Base-by-base conservation (phyloP, 2,888 invertebrate genomes). In the Diloba caeruleocephala region DNA sequence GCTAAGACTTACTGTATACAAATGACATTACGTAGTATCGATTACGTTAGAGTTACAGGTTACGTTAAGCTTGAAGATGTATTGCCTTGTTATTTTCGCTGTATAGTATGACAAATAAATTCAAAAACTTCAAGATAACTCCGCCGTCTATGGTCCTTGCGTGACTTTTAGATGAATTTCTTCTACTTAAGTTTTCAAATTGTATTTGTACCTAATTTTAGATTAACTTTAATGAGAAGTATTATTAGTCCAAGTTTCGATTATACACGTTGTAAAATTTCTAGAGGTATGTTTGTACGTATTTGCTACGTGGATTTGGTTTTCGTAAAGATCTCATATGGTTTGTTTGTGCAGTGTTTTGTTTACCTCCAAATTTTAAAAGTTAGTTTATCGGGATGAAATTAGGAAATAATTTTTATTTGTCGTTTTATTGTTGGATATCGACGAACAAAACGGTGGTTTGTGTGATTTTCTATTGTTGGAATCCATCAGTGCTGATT, bases 301-400 rank as follows among this genome's bases (percentile, higher is more conserved):
- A 87, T 83, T 86, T 78, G 85, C 81, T 81, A 80, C 79, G 89
- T 87, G 87, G 85, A 88, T 91, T 93, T 92, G 92, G 93, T 93
- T 93, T 93, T 93, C 93, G 90, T 91, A 86, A 92, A 92, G 93
- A 93, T 93, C 93, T 93, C 93, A 93, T 92, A 92, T 74, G 88
- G 88, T 89, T 92, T 91, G 92, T 93, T 93, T 93, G 92, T 92
- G 92, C 90, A 93, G 93, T 92, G 92, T 93, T 93, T 90, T 92
- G 89, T 92, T 93, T 88, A 90, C 89, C 87, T 88, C 91, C 80
- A 92, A 92, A 93, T 92, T 93, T 93, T 92, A 91, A 89, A 80
- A 82, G 73, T 80, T 82, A 80, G 79, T 61, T 61, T 74, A 72
- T 56, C 52, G 53, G 49, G 55, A 26, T 67, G 56, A 45, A 63